Base-by-base conservation (phyloP, 2,113 vertebrate genomes). In the Lamprologus tigripictilis region DNA sequence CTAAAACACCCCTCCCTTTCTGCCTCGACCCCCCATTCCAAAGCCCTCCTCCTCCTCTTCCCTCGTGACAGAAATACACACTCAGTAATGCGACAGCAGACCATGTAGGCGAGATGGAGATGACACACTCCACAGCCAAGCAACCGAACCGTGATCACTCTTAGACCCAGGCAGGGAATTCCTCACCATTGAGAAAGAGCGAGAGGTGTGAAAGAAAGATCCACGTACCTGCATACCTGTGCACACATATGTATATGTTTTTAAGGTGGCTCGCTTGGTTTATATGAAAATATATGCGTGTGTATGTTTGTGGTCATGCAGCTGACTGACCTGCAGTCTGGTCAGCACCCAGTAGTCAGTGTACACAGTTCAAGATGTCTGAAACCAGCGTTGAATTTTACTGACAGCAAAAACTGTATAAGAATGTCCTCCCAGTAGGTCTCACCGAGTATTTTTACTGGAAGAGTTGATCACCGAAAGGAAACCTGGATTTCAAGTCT, bases 11-110 rank as follows among this genome's bases (percentile, higher is more conserved):
- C 66, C 54, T 23, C 47, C 28, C 14, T 58, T 61, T 23, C 66
- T 23, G 6, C 6, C 14, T 14, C 33, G 33, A 17, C 9, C 4
- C 6, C 19, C 26, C 23, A 21, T 13, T 4, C 76, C 80, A 21
- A 76, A 47, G 9, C 42, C 68, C 14, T 28, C 68, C 68, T 47
- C 10, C 54, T 42, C 35, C 17, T 47, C 54, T n/a, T 55, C 81
- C 90, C 47, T 63, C 81, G 84, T 92, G 91, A 95, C 93, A 92
- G 80, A 93, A 93, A 95, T 93, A 92, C 93, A 93, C 92, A 90
- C 92, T 71, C 81, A 87, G 90, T 90, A 94, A 95, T 95, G 95
- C 94, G 94, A 95, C 95, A 94, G 92, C 93, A 84, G 85, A 83
- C 84, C 89, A 14, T 89, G 92, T 84, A 90, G 45, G 17, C 73